Base-by-base conservation (phyloP, 2,113 vertebrate species). In the Myrmecobius fasciatus region DNA sequence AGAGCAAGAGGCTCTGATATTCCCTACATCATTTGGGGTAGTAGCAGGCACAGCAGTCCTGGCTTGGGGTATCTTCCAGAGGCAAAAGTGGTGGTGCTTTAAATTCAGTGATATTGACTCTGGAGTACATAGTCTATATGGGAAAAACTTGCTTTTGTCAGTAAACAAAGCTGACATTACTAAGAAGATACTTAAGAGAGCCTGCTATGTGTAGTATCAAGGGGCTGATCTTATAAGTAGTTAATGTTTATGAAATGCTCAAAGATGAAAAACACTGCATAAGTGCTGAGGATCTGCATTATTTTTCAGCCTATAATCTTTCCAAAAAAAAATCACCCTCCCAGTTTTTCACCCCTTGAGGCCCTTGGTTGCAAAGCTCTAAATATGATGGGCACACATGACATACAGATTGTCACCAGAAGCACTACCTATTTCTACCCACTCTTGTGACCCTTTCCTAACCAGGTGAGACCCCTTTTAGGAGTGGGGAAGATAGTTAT, bases 131-230 rank as follows among this genome's bases (percentile, higher is more conserved):
- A 90, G 12, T 2, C 92, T 94, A 90, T 26, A 36, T 94, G 95
- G 91, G 97, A 96, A 94, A 92, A 96, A 95, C 95, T 96, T 94
- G 95, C 95, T 95, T 97, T 95, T 94, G 93, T 95, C 28, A 36
- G 92, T 94, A 88, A 95, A 91, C 95, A 93, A 91, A 3, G 46
- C 92, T 22, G 25, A 49, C 31, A 17, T 95, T 96, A 96, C 93
- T 96, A 92, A 96, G 93, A 97, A 75, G 96, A 91, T 88, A 75
- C 93, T 91, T 88, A 91, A 91, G 92, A 91, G 95, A 93, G 93
- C 92, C 54, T 92, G 94, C 92, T 92, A 52, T 90, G 47, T 49
- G 54, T n/a, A 67, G 91, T 94, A 94, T 90, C 96, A 54, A 31
- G 92, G 95, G 95, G 95, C 91, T 11, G 67, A 92, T 47, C 53